phyloP scores from a whole-genome alignment of 2,113 vertebrate species.

The Cynoglossus semilaevis region DNA sequence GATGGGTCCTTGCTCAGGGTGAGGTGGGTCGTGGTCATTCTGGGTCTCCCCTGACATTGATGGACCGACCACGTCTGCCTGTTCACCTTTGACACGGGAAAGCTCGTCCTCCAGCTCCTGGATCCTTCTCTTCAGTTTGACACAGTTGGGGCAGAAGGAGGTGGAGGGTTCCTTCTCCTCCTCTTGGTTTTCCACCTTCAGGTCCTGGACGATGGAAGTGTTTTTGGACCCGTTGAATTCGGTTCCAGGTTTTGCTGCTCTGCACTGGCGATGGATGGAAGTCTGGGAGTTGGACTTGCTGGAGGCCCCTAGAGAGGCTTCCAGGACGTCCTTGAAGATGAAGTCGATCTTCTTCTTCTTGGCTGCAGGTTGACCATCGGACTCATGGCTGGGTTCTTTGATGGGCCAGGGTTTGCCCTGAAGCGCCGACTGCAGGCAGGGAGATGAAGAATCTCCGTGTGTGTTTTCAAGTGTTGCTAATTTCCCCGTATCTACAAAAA shows the following conservation, averaged over 20 bases:
- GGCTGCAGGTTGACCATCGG: slow-evolving; percentile 80
- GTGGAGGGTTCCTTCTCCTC: slow-evolving; percentile 83
- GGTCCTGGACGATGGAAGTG: slow-evolving; percentile 20
- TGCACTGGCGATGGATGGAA: slow-evolving; percentile 10
- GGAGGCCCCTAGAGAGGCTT: slow-evolving; percentile 84
- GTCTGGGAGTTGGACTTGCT: slow-evolving; percentile 34
- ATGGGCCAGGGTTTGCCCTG: slow-evolving; percentile 79
- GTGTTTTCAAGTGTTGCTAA: slow-evolving; percentile 68
- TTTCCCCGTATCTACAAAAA: slow-evolving; percentile 65
- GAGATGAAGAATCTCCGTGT: slow-evolving; percentile 76
- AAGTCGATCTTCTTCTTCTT: slow-evolving; percentile 96
- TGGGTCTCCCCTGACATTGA: background rate
- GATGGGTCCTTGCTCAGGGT: slow-evolving; percentile 83
- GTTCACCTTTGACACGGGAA: slow-evolving; percentile 80
- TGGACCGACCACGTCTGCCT: slow-evolving; percentile 61
- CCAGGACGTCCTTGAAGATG: slow-evolving; percentile 91
- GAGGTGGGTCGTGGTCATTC: slow-evolving; percentile 60
- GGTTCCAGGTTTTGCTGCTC: slow-evolving; percentile 44
- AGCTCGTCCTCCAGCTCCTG: slow-evolving; percentile 91
- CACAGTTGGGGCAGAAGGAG: slow-evolving; percentile 94
- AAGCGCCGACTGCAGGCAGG: slow-evolving; percentile 74
- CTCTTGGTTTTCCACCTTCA: slow-evolving; percentile 82
- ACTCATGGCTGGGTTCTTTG: slow-evolving; percentile 82
- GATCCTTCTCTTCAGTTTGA: slow-evolving; percentile 89
- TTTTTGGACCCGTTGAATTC: slow-evolving; percentile 46